These are phyloP conservation scores for Bursaphelenchus okinawaensis DNA, from an alignment of 2,888 invertebrate genomes.

Conservation along the genomic window DNA sequence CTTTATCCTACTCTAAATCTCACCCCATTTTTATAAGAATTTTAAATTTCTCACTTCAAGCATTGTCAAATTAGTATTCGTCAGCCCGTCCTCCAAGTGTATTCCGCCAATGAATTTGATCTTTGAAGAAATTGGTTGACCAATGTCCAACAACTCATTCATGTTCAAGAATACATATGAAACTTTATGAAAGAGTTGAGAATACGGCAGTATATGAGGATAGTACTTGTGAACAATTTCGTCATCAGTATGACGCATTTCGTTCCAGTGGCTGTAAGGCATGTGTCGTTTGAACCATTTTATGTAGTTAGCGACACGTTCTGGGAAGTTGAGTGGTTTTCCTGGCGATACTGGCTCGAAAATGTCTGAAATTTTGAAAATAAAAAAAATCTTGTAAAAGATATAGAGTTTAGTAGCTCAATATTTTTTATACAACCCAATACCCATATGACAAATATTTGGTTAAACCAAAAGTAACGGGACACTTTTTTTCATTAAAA, in stretches of 20 bases:
- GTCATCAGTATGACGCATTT: neutral
- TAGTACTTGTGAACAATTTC: neutral
- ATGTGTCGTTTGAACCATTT: neutral
- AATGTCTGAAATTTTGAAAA: neutral
- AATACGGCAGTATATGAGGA: neutral
- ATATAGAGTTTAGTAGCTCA: too few relatives aligned
- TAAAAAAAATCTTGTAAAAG: neutral
- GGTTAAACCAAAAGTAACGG: too few relatives aligned
- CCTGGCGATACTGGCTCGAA: neutral
- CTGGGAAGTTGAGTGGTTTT: neutral
- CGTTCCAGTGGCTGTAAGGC: neutral
- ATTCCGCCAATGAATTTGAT: slow-evolving; percentile 43
- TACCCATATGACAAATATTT: too few relatives aligned
- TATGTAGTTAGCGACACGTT: neutral
- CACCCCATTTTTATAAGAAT: too few relatives aligned
- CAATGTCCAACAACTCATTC: slow-evolving; percentile 39
- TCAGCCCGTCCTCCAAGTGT: neutral
- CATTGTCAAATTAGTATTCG: too few relatives aligned
- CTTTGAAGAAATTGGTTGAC: slow-evolving; percentile 32
- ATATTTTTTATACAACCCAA: too few relatives aligned
- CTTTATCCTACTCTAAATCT: too few relatives aligned
- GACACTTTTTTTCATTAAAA: too few relatives aligned
- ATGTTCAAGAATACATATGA: slow-evolving; percentile 34
- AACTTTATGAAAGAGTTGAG: slow-evolving; percentile 1
- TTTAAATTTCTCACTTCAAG: too few relatives aligned